A percentile compares a stretch with the other conserved stretches of the same genome.
Evolutionary conservation across 1,140 invertebrate genomes (phyloP).

Genomic region (Chironomus striatipennis): DNA sequence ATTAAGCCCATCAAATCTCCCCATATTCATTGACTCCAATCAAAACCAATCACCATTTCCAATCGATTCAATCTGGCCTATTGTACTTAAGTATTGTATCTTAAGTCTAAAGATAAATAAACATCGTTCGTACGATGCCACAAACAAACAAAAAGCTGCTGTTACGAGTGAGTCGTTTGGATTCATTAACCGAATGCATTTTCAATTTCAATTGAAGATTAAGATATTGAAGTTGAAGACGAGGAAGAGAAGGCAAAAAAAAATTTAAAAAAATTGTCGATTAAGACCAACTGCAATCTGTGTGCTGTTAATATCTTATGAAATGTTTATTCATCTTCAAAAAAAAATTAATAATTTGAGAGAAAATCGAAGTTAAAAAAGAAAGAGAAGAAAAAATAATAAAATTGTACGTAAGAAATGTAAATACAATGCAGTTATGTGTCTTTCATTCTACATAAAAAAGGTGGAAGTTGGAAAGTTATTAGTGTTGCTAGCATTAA

Average conservation of each 20-base stretch:
- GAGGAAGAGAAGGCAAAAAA: no score
- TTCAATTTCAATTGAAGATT: constrained; percentile 9
- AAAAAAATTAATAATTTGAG: not conserved
- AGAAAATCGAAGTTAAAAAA: not conserved
- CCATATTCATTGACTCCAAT: no score
- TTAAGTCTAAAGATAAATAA: not conserved
- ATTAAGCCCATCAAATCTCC: no score
- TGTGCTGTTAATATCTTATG: not conserved
- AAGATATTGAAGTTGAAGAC: not conserved
- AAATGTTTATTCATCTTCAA: not conserved
- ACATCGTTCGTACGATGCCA: not conserved
- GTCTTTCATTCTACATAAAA: not conserved
- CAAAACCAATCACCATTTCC: no score
- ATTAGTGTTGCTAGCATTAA: no score
- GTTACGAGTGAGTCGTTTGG: not conserved
- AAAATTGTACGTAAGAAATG: not conserved
- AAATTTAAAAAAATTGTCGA: no score
- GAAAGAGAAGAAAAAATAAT: not conserved
- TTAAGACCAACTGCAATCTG: not conserved
- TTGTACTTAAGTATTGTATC: no score
- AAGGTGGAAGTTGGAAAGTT: no score
- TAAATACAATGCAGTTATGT: constrained; percentile 6
- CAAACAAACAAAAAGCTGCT: not conserved
- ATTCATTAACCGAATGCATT: not conserved
- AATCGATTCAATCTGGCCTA: no score